Evolutionary conservation across 2,888 invertebrate genomes (phyloP), one percentile per base, ranked within the genome.

Genomic region (Tanytarsus gracilentus): DNA sequence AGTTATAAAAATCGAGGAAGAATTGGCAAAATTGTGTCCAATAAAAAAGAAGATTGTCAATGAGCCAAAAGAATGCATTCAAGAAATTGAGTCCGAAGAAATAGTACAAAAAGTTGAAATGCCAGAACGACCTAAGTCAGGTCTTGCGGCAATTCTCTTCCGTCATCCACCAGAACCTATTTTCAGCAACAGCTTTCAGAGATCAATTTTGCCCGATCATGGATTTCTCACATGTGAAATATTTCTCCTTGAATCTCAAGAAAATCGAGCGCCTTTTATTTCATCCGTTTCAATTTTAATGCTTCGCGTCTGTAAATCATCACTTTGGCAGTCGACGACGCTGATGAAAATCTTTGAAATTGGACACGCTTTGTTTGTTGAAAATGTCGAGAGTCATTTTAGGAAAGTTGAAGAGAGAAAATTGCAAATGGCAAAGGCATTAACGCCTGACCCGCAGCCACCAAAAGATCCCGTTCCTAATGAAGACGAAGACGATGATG

Each of bases 91-190:
- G n/a, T 16, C 36, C 9, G 7, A 39, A 30, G 21, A 3, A 1
- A 11, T 16, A 14, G 52, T 44, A 3, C 7, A 29, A 23, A 30
- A 25, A 3, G 14, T 58, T 9, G 39, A 49, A 21, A 29, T 23
- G 3, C 8, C 26, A 8, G 27, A 58, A 16, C 23, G 16, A 48
- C 14, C 5, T 9, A 14, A 26, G 11, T 48, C 53, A 21, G 56
- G 56, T 26, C 25, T 53, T 56, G 23, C 11, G 33, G 51, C 60
- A 26, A 62, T 55, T 23, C 23, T 59, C 29, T 48, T 51, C 25
- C 51, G 49, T 7, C 25, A 61, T 18, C 44, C 60, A 30, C 50
- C 36, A 8, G 25, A 60, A 50, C 58, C 27, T 23, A 26, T 23
- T 3, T 26, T 56, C 33, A 29, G 56, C 2, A 16, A 27, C 16